phyloP scores from a whole-genome alignment of 2,113 vertebrate species.

The Desmodus rotundus region DNA sequence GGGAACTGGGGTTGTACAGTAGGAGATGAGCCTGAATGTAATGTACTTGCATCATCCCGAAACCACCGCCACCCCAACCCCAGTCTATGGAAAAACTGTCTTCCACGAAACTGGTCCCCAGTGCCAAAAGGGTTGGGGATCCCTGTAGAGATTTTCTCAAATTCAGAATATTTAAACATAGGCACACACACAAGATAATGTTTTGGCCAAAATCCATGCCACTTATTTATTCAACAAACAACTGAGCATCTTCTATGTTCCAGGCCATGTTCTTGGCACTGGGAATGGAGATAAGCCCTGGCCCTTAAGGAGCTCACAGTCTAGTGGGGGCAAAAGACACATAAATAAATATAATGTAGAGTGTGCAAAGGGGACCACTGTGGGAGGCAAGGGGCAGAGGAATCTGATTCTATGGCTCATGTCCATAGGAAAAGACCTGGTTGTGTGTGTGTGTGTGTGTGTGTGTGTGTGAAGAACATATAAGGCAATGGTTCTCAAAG shows the following conservation, averaged over 20 bases:
- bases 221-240: conserved; percentile 57
- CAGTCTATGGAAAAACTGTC: too few relatives aligned
- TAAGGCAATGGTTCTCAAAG: conserved; percentile 23
- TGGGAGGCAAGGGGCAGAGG: neutral
- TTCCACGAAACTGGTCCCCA: too few relatives aligned
- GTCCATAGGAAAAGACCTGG: neutral
- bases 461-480: neutral
- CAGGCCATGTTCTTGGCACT: conserved; percentile 21
- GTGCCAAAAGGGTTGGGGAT: too few relatives aligned
- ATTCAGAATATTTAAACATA: conserved; percentile 27
- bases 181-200: neutral
- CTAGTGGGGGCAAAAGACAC: neutral
- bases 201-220: conserved; percentile 37
- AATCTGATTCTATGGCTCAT: neutral
- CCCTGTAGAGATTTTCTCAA: neutral
- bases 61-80: too few relatives aligned
- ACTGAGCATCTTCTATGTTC: conserved; percentile 37
- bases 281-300: conserved; percentile 32
- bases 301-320: conserved; percentile 64
- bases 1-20: too few relatives aligned
- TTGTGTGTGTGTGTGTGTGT: too few relatives aligned
- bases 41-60: too few relatives aligned
- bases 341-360: neutral
- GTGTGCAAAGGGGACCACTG: neutral
- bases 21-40: too few relatives aligned